phyloP scores from a whole-genome alignment of 2,113 vertebrate species.

The Anarhynchus alexandrinus region DNA sequence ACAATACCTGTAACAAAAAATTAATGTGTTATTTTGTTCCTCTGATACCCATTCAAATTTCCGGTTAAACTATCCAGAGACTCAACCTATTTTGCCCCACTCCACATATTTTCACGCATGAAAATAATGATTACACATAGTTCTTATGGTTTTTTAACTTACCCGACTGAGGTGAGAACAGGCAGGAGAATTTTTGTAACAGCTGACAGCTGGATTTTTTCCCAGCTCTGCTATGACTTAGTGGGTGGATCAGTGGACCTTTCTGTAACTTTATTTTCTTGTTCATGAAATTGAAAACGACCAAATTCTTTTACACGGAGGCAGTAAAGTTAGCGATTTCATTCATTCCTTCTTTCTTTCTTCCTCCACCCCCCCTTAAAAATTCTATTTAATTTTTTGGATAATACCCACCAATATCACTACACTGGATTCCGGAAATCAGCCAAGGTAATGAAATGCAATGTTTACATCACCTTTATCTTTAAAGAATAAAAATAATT shows the following conservation, averaged over 20 bases:
- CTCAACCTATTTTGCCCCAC: not conserved
- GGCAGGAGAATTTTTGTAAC: not conserved
- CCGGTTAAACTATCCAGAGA: not conserved
- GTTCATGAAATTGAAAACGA: not conserved
- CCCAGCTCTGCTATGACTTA: not conserved
- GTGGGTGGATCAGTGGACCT: not conserved
- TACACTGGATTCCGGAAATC: not conserved
- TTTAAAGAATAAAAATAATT: not conserved
- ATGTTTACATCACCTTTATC: not conserved
- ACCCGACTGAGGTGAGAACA: not conserved
- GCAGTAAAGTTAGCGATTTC: not conserved
- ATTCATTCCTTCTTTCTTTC: too few species aligned
- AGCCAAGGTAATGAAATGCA: not conserved
- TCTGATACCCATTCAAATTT: not conserved
- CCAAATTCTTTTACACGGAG: not conserved
- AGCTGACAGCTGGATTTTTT: not conserved
- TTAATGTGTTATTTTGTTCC: not conserved
- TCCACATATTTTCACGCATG: not conserved
- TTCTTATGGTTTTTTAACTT: not conserved
- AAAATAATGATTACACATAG: not conserved
- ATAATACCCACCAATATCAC: fast-evolving
- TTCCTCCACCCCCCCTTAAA: too few species aligned
- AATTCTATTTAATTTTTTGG: not conserved
- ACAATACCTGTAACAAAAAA: not conserved
- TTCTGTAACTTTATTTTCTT: not conserved